Conservation (phyloP, 2,113 vertebrate genomes). For the Rhynchomys soricoides region DNA sequence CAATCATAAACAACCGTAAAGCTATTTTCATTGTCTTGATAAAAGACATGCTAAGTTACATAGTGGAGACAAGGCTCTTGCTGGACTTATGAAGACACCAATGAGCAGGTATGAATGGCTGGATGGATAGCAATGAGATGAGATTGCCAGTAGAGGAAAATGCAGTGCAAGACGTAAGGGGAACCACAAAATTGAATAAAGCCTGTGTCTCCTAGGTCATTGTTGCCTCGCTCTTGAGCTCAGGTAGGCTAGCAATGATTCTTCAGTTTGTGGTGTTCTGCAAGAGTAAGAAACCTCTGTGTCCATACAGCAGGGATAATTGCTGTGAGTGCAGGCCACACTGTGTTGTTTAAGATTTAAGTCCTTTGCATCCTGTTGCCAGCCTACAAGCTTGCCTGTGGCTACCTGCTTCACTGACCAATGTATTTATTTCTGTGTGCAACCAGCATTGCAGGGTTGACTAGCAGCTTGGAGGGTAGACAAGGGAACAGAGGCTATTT, state of each 20-base stretch:
- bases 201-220: constrained; percentile 54
- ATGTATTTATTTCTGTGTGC: constrained; percentile 56
- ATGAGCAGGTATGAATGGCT: background rate
- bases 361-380: constrained; percentile 61
- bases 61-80: background rate
- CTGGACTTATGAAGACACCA: background rate
- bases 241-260: constrained; percentile 20
- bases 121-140: background rate
- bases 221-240: constrained; percentile 20
- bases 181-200: background rate
- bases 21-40: constrained; percentile 19
- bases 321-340: constrained; percentile 19
- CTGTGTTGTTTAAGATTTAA: constrained; percentile 72
- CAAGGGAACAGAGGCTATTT: constrained; percentile 72
- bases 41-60: background rate
- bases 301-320: constrained; percentile 46
- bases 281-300: constrained; percentile 54
- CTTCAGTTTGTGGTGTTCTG: constrained; percentile 65
- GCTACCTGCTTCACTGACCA: constrained; percentile 26
- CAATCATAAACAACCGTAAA: background rate
- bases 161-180: background rate
- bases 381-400: constrained; percentile 13
- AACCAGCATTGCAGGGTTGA: constrained; percentile 55
- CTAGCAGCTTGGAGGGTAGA: constrained; percentile 53
- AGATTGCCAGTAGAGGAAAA: background rate